These are phyloP conservation scores for Ostrea edulis DNA, from an alignment of 1,140 invertebrate species.

Conservation along the genomic window DNA sequence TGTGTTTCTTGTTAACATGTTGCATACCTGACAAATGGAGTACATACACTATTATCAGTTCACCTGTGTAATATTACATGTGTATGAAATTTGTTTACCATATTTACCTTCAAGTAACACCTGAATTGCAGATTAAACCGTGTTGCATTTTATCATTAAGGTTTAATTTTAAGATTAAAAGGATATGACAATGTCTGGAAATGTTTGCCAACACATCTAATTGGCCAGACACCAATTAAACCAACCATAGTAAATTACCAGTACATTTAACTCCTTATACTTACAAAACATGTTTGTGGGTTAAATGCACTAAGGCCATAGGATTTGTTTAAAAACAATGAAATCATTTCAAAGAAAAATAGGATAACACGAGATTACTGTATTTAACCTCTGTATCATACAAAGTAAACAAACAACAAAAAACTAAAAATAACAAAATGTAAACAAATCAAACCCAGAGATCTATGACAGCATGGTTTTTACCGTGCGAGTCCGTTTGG, in stretches of 20 bases:
- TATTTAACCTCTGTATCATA: neutral
- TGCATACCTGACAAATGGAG: neutral
- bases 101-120: too few species aligned
- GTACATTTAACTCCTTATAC: neutral
- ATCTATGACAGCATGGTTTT: neutral
- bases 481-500: constrained; percentile 5
- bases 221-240: constrained; percentile 18
- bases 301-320: neutral
- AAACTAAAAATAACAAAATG: neutral
- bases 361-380: neutral
- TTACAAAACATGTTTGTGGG: neutral
- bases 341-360: neutral
- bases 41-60: too few species aligned
- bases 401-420: neutral
- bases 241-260: too few species aligned
- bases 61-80: too few species aligned
- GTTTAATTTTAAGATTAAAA: too few species aligned
- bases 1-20: neutral
- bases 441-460: neutral
- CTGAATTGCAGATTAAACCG: too few species aligned
- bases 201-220: neutral
- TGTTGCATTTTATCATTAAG: too few species aligned
- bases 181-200: neutral
- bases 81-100: too few species aligned
- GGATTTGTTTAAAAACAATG: constrained; percentile 3